Percentiles rank a stretch among this genome's conserved stretches.
phyloP scores from a whole-genome alignment of 2,113 vertebrate species.

The Patagioenas fasciata region DNA sequence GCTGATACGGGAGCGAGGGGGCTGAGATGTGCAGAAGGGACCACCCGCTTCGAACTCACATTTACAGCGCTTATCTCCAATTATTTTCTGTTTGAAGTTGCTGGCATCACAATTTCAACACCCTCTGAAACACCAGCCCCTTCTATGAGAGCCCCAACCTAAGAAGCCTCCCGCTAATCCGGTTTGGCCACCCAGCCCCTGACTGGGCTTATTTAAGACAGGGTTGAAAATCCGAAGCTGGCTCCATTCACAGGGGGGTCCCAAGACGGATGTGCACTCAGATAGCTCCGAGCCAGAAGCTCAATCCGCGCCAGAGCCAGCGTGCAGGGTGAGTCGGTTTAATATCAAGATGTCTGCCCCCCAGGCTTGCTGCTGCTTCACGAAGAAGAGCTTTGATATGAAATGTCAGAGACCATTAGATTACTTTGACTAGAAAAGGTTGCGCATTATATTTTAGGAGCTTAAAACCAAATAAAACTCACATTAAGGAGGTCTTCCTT shows the following conservation, averaged over 20 bases:
- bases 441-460: conserved; percentile 29
- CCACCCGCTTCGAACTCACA: background rate
- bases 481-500: conserved; percentile 34
- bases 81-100: background rate
- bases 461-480: conserved; percentile 36
- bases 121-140: background rate
- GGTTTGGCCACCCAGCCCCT: background rate
- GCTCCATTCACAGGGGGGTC: background rate
- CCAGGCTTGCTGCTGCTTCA: conserved; percentile 29
- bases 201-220: background rate
- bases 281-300: conserved; percentile 1
- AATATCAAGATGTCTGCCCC: conserved; percentile 55
- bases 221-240: background rate
- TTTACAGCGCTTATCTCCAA: background rate
- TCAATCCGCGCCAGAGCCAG: conserved; percentile 40
- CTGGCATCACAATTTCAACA: background rate
- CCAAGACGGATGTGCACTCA: background rate
- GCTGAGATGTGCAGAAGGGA: background rate
- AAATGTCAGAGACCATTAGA: conserved; percentile 87
- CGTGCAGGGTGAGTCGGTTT: conserved; percentile 50
- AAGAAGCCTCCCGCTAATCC: background rate
- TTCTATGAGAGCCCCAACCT: rapidly evolving
- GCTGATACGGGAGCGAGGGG: background rate
- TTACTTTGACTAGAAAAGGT: conserved; percentile 71
- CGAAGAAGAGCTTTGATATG: conserved; percentile 61